Base-by-base conservation (phyloP, 2,797 vertebrate species). In the Esox lucius region DNA sequence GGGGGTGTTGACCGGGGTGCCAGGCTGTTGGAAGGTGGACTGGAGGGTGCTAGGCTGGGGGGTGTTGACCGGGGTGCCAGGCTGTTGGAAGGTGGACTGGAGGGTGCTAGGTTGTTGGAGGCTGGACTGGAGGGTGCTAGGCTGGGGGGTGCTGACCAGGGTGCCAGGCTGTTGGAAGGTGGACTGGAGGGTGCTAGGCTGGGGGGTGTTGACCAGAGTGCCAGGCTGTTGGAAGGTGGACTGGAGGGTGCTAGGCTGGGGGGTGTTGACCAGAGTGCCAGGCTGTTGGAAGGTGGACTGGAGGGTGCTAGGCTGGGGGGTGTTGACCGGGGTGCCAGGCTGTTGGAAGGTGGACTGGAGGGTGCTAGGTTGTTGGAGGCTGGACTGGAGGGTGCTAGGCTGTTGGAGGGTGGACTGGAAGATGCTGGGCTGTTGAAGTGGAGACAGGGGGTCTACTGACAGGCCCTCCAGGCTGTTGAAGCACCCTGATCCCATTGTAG, bases 21-120 rank as follows among this genome's bases (percentile, higher is more conserved):
- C 0, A 87, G 80, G 12, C 91, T 91, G 56, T 78, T 91, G 74
- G 83, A 78, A n/a, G 84, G 71, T 11, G 42, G 12, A 39, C 42
- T 46, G 42, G 12, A 13, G 8, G 42, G 8, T 46, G 42, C 35
- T 39, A 5, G 42, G 12, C 42, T 46, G 42, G 8, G 12, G 6
- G 42, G 42, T 46, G 42, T 13, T 46, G 42, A 46, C 42, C 12
- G 42, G 61, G 7, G 22, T 26, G 61, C 22, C 26, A 19, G 22
- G 9, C 61, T 64, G 61, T 11, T 24, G 61, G 24, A 24, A 24
- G 72, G 81, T 68, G 59, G 83, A 77, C 39, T 83, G 87, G 0
- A 86, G 89, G 78, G 82, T 89, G 75, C 81, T 87, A n/a, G 35
- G 35, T 7, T 39, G 35, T 39, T 39, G 35, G 35, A 39, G 35